Evolutionary conservation across 2,888 invertebrate species (phyloP).

Genomic region (Oegoconia quadripuncta): DNA sequence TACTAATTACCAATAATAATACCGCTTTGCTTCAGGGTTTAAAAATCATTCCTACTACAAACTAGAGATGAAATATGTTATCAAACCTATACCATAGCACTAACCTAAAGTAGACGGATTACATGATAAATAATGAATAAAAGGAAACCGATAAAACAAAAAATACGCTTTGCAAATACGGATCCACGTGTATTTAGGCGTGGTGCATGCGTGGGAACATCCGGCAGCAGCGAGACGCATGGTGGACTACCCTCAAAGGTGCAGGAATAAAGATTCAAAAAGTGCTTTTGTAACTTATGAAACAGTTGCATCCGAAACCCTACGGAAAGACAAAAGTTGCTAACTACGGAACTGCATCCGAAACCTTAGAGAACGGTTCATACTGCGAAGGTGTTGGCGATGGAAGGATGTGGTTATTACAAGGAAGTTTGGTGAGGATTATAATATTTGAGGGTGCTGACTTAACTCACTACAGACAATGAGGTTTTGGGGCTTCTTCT

Average conservation of each 20-base stretch:
- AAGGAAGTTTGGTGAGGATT: slow-evolving; percentile 4
- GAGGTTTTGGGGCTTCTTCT: too few relatives aligned
- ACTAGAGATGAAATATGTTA: too few relatives aligned
- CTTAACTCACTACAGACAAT: too few relatives aligned
- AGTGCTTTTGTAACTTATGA: slow-evolving; percentile 35
- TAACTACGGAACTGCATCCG: slow-evolving; percentile 10
- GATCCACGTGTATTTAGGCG: slow-evolving; percentile 24
- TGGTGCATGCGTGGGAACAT: slow-evolving; percentile 63
- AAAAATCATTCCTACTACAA: too few relatives aligned
- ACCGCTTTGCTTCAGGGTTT: too few relatives aligned
- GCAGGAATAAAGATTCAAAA: slow-evolving; percentile 51
- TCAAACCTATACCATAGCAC: too few relatives aligned
- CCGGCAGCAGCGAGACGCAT: slow-evolving; percentile 36
- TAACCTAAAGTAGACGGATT: too few relatives aligned
- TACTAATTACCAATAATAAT: too few relatives aligned
- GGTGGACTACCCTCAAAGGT: slow-evolving; percentile 25
- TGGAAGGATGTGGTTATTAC: slow-evolving; percentile 50
- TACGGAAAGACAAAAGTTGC: slow-evolving; percentile 29
- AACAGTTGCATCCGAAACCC: slow-evolving; percentile 65
- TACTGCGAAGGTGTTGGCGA: slow-evolving; percentile 24
- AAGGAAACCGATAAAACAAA: slow-evolving; percentile 3
- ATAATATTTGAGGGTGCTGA: too few relatives aligned
- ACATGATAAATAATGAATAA: not conserved
- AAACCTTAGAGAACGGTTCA: slow-evolving; percentile 15
- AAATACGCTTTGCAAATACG: slow-evolving; percentile 20